A percentile compares a stretch with the other conserved stretches of the same genome.
These are phyloP conservation scores for Mesaphorura yosii DNA, from an alignment of 1,140 invertebrate genomes.

Conservation along the genomic window DNA sequence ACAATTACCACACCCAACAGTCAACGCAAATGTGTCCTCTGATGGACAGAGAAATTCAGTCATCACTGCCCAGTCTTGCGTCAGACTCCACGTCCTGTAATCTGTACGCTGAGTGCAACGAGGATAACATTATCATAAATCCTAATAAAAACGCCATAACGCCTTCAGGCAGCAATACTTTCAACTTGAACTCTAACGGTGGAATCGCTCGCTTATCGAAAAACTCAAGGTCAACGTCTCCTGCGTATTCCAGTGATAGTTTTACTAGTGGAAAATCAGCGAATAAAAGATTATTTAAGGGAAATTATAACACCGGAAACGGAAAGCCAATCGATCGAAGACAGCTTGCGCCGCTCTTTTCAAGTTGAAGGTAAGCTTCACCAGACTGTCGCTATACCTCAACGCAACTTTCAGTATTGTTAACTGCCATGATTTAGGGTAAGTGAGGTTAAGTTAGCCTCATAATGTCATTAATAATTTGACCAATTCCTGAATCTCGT, in stretches of 20 bases:
- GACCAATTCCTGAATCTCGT: too few relatives aligned
- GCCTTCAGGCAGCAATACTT: too few relatives aligned
- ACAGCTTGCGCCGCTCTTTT: too few relatives aligned
- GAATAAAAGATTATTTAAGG: conserved; percentile 29
- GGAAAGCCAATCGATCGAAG: too few relatives aligned
- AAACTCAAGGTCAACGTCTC: conserved; percentile 30
- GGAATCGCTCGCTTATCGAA: conserved; percentile 20
- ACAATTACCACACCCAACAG: conserved; percentile 29
- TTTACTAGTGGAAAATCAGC: conserved; percentile 31
- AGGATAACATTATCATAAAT: too few relatives aligned
- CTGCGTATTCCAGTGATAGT: conserved; percentile 32
- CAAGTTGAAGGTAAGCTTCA: too few relatives aligned
- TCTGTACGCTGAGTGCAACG: conserved; percentile 30
- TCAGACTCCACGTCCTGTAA: conserved; percentile 32
- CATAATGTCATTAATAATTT: too few relatives aligned
- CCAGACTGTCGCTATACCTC: too few relatives aligned
- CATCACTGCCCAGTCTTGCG: conserved; percentile 39
- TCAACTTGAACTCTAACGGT: conserved; percentile 1
- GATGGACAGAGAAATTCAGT: conserved; percentile 41
- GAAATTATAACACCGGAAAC: conserved; percentile 28
- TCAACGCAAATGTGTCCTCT: conserved; percentile 31
- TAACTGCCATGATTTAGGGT: too few relatives aligned
- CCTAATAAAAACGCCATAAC: too few relatives aligned
- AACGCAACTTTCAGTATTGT: too few relatives aligned
- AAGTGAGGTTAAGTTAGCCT: too few relatives aligned